phyloP scores from a whole-genome alignment of 2,113 vertebrate species.

The Panthera leo region DNA sequence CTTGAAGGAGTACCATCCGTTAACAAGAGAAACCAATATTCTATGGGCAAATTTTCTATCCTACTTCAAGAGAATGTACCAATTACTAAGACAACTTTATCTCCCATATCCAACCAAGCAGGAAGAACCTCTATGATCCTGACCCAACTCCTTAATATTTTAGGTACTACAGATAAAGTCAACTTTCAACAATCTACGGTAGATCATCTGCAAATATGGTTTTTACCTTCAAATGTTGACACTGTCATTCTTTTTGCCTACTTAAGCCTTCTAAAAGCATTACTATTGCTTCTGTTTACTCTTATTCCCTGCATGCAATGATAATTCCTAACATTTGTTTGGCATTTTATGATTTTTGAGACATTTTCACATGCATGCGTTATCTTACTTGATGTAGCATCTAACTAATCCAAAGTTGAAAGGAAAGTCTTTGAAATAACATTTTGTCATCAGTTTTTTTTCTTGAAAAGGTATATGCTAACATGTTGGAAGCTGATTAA shows the following conservation, averaged over 20 bases:
- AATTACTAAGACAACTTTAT: constrained; percentile 26
- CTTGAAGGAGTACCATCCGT: neutral
- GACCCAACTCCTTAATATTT: constrained; percentile 27
- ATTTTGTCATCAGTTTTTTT: neutral
- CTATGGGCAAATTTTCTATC: neutral
- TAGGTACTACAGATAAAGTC: constrained; percentile 42
- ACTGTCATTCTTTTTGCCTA: neutral
- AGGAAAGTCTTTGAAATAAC: constrained; percentile 11
- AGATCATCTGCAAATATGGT: constrained; percentile 9
- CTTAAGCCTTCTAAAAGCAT: constrained; percentile 33
- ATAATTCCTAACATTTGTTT: constrained; percentile 33
- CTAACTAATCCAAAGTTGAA: neutral
- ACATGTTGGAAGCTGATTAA: neutral
- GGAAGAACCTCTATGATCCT: constrained; percentile 13
- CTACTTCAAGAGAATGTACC: neutral
- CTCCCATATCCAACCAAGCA: neutral
- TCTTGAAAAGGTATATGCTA: neutral
- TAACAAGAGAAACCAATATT: constrained; percentile 42
- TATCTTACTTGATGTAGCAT: neutral
- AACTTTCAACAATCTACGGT: neutral
- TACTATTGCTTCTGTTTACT: constrained; percentile 24
- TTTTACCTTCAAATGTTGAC: constrained; percentile 22
- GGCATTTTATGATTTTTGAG: neutral
- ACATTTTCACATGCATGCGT: neutral
- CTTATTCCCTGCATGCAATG: neutral